These are phyloP conservation scores for Oxyteleia sp. DNA, from an alignment of 2,888 invertebrate species.

Conservation along the genomic window DNA sequence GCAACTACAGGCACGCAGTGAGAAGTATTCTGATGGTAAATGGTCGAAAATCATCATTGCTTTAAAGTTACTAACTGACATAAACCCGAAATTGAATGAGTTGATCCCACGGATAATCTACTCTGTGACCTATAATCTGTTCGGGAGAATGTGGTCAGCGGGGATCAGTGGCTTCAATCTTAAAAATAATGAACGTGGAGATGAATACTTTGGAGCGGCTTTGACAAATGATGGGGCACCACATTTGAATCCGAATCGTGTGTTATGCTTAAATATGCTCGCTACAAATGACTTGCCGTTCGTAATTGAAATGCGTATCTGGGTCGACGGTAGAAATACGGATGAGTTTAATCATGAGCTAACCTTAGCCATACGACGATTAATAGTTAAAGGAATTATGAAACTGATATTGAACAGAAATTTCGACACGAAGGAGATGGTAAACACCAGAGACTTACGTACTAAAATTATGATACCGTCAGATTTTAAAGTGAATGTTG, in stretches of 20 bases:
- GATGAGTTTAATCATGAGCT: slow-evolving; percentile 7
- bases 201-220: background rate
- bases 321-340: background rate
- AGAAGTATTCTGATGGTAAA: background rate
- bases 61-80: background rate
- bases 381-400: too few species aligned
- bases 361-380: background rate
- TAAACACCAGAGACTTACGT: too few species aligned
- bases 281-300: slow-evolving; percentile 12
- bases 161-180: slow-evolving; percentile 25
- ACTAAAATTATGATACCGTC: too few species aligned
- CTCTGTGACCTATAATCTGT: background rate
- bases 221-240: slow-evolving; percentile 13
- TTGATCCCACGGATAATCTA: background rate
- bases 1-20: too few species aligned
- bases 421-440: too few species aligned
- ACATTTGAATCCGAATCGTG: slow-evolving; percentile 13
- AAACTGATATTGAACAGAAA: background rate
- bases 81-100: background rate
- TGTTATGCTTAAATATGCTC: background rate
- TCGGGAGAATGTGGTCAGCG: slow-evolving; percentile 3
- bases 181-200: background rate
- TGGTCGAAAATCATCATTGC: background rate
- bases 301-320: slow-evolving; percentile 10
- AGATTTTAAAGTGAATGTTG: too few species aligned